Base-by-base conservation (phyloP, 2,797 vertebrate species). In the Limosa lapponica region DNA sequence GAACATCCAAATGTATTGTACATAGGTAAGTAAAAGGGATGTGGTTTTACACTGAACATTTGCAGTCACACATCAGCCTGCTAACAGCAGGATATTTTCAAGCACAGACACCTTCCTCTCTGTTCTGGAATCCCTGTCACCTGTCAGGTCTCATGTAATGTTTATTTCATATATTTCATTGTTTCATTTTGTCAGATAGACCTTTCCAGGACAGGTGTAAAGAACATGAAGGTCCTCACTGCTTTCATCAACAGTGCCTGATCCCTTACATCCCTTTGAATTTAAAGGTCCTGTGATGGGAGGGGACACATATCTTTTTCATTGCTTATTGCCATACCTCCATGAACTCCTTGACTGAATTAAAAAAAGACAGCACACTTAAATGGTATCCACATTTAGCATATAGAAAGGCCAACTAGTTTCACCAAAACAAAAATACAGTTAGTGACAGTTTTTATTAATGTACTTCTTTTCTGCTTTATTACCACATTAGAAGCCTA, bases 401-500 rank as follows among this genome's bases (percentile, higher is more conserved):
- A 28, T 49, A 55, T 6, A 67, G 66, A 77, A 79, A 78, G 41
- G 39, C 13, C n/a, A 87, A 46, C 17, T 44, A 36, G 8, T 67
- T 32, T 58, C 17, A 43, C 25, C 5, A 3, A 46, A 58, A 86
- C 37, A 74, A 43, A 22, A 61, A 3, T 3, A 15, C 30, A 81
- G 25, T 27, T 70, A 89, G 66, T 74, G 80, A 71, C 30, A 80
- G 34, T 11, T 94, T 95, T 70, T 78, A 82, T 58, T 95, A 82
- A 82, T 6, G 7, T 87, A 65, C 32, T 78, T 20, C 44, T 94
- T 96, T 69, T 46, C 85, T 90, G 52, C 34, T 95, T 77, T 81
- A 65, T 71, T 52, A 82, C 80, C 36, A 90, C 55, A 77, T 66
- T 75, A 90, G 78, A 95, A 96, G 27, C n/a, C 78, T 78, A 81